Base-by-base conservation (phyloP, 2,888 invertebrate genomes). In the Aleiodes testaceus region DNA sequence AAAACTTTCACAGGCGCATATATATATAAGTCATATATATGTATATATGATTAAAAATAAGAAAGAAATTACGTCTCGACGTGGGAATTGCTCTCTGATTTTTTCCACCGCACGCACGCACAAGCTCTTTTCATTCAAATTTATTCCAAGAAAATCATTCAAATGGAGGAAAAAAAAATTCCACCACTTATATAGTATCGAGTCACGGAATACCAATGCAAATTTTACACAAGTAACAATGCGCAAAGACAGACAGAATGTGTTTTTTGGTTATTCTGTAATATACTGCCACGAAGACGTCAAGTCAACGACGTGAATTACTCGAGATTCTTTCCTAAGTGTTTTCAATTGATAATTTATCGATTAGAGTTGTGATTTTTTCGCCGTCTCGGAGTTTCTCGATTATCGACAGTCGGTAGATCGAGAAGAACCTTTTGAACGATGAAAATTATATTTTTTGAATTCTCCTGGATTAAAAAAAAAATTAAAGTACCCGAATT, bases 1-100 rank as follows among this genome's bases (percentile, higher is more conserved):
- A 59, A 36, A 65, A 70, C 64, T 70, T 65, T 65, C 69, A 65
- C 69, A 52, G 30, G 53, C 69, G 65, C 65, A 69, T 64, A 45
- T 50, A 52, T 53, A 45, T 61, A 55, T 50, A 26, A 26, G 26
- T 26, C 26, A 63, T 14, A 30, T 45, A 45, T 36, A 42, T 59
- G 47, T 36, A 36, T 36, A 36, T 36, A 36, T 36, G 36, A 36
- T 36, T 36, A 36, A 36, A 36, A 36, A 36, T 36, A 36, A 36
- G 36, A 36, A 6, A 36, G 36, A 36, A 36, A 36, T 36, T 36
- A 69, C 63, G 63, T 44, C 64, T 69, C 68, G 50, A 49, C 68
- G 68, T 68, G 68, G 68, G 68, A 68, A 68, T 68, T 18, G 18
- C 14, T 14, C 36, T 36, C 14, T 0, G 18, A 36, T 59, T 36